phyloP scores from a whole-genome alignment of 1,140 invertebrate species.

The Rhizoglyphus robini region DNA sequence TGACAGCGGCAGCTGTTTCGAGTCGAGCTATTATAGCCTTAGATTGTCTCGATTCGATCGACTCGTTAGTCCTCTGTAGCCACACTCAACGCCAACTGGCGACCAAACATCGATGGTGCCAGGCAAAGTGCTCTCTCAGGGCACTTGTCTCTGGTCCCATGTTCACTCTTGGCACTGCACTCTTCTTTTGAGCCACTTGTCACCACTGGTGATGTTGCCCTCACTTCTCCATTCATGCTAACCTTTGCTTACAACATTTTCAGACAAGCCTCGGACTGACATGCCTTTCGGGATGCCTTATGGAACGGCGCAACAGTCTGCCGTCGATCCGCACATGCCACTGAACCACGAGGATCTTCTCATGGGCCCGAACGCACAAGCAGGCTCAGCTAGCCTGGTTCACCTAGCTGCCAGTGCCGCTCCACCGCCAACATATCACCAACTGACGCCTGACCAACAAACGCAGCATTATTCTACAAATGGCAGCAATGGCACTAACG shows the following conservation, averaged over 20 bases:
- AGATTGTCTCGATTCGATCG: neutral
- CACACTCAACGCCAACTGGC: neutral
- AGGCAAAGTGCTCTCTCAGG: too few species aligned
- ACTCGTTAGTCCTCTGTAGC: neutral
- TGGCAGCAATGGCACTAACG: neutral
- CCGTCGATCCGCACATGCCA: neutral
- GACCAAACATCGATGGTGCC: too few species aligned
- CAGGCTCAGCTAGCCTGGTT: neutral
- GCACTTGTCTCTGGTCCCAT: too few species aligned
- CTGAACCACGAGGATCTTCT: neutral
- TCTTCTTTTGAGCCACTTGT: too few species aligned
- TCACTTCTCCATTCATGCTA: too few species aligned
- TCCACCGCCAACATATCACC: neutral
- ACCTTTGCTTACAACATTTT: too few species aligned
- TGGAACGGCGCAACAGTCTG: neutral
- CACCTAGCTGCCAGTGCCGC: neutral
- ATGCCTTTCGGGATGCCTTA: conserved; percentile 12
- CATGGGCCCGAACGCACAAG: neutral
- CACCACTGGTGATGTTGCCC: too few species aligned
- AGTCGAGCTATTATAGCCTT: conserved; percentile 5
- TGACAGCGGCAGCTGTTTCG: conserved; percentile 13
- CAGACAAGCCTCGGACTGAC: too few species aligned
- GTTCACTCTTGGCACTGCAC: too few species aligned
- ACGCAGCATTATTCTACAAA: neutral
- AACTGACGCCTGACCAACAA: neutral